Percentiles rank a stretch among this genome's conserved stretches.
phyloP scores from a whole-genome alignment of 1,140 invertebrate species.

The Drosophila lowei region DNA sequence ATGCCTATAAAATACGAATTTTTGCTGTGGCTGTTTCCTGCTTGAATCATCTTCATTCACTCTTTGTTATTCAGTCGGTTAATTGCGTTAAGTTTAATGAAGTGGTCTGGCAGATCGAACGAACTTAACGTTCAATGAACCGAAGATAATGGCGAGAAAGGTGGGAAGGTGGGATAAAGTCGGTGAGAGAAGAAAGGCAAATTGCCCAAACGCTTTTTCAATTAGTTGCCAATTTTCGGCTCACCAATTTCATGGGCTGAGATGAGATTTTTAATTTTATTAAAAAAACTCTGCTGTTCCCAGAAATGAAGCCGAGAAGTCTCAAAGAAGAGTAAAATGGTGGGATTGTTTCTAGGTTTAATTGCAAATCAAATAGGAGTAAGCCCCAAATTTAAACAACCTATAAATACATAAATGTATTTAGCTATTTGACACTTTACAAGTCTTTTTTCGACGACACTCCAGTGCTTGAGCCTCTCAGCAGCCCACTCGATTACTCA shows the following conservation, averaged over 20 bases:
- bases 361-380: too few relatives aligned
- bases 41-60: conserved; percentile 18
- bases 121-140: conserved; percentile 47
- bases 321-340: too few relatives aligned
- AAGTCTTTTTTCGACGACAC: conserved; percentile 16
- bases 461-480: neutral
- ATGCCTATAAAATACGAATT: conserved; percentile 17
- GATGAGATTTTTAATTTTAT: conserved; percentile 33
- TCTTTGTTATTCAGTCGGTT: conserved; percentile 42
- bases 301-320: neutral
- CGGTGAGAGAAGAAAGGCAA: conserved; percentile 19
- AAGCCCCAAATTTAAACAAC: too few relatives aligned
- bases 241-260: conserved; percentile 31
- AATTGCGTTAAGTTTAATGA: conserved; percentile 47
- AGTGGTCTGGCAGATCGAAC: conserved; percentile 24
- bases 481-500: conserved; percentile 34
- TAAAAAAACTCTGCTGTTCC: conserved; percentile 1
- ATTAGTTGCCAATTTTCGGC: conserved; percentile 40
- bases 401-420: conserved; percentile 14
- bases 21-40: conserved; percentile 13
- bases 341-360: too few relatives aligned
- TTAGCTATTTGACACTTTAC: conserved; percentile 18
- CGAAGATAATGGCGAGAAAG: conserved; percentile 26
- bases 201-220: conserved; percentile 34
- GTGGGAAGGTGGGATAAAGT: conserved; percentile 3